Conservation (phyloP, 2,888 invertebrate species). For the Hypomecis punctinalis region DNA sequence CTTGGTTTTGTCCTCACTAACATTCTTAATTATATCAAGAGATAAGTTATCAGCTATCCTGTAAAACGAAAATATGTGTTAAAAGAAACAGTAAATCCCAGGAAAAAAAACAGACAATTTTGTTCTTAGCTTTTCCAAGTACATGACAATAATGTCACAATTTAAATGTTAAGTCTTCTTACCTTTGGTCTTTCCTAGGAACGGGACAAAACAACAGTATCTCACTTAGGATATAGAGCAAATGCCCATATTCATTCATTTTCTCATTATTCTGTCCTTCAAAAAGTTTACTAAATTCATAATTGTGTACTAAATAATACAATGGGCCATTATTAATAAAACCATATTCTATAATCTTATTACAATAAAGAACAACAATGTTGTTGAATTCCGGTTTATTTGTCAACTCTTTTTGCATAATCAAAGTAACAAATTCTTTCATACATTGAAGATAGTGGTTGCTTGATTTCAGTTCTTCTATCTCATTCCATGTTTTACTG, state of each 20-base stretch:
- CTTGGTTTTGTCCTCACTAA: slow-evolving; percentile 50
- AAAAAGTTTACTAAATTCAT: slow-evolving; percentile 5
- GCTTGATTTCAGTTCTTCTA: slow-evolving; percentile 77
- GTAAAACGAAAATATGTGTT: slow-evolving; percentile 46
- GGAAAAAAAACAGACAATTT: too few relatives aligned
- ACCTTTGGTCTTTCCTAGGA: slow-evolving; percentile 84
- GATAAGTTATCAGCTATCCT: slow-evolving; percentile 68
- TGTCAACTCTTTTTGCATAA: slow-evolving; percentile 63
- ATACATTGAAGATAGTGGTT: slow-evolving; percentile 73
- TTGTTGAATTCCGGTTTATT: slow-evolving; percentile 62
- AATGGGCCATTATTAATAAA: slow-evolving; percentile 65
- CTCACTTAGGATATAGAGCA: slow-evolving; percentile 72
- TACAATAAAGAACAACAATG: slow-evolving; percentile 61
- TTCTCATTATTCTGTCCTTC: slow-evolving; percentile 51
- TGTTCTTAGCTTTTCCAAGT: too few relatives aligned
- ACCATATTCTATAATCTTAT: slow-evolving; percentile 71
- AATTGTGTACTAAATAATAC: slow-evolving; percentile 58
- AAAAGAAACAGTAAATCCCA: background rate
- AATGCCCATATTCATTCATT: slow-evolving; percentile 54
- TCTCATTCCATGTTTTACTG: slow-evolving; percentile 72
- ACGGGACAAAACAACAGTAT: slow-evolving; percentile 79
- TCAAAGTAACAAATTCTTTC: slow-evolving; percentile 67
- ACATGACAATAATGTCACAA: too few relatives aligned
- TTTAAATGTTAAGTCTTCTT: slow-evolving; percentile 20
- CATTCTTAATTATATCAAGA: slow-evolving; percentile 58